These are phyloP conservation scores for Acipenser transmontanus DNA, from an alignment of 2,797 vertebrate genomes.

Conservation along the genomic window DNA sequence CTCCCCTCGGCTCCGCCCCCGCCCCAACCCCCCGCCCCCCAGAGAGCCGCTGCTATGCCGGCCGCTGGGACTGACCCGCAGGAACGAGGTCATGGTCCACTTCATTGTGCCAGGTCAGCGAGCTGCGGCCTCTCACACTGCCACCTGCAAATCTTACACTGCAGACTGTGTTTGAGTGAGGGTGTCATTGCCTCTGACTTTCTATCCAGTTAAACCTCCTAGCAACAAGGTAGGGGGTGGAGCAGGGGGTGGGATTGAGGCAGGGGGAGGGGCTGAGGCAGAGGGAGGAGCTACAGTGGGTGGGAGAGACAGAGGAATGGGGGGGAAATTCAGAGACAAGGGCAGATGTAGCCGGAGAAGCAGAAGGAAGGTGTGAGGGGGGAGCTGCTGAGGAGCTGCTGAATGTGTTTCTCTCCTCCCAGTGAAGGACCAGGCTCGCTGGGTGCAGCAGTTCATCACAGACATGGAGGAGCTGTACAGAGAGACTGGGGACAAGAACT, in stretches of 20 bases:
- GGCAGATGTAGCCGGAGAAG: background rate
- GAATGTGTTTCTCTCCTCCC: too few species aligned
- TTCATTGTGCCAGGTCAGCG: conserved; percentile 82
- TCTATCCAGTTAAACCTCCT: too few species aligned
- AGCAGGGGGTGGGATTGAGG: background rate
- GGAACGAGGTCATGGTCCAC: conserved; percentile 71
- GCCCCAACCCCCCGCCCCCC: background rate
- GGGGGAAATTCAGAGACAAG: background rate
- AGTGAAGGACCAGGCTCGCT: conserved; percentile 95
- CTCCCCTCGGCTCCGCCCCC: background rate
- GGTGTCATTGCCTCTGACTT: background rate
- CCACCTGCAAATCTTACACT: too few species aligned
- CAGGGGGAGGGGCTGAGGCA: background rate
- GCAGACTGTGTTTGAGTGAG: background rate
- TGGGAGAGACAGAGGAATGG: background rate
- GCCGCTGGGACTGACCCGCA: conserved; percentile 80
- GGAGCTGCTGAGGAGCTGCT: background rate
- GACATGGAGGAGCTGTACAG: conserved; percentile 79
- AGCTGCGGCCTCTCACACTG: background rate
- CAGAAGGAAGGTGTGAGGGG: too few species aligned
- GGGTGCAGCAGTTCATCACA: conserved; percentile 83
- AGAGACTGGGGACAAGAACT: conserved; percentile 67
- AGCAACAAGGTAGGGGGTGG: too few species aligned
- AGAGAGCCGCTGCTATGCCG: conserved; percentile 64
- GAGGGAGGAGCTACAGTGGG: background rate